Evolutionary conservation across 2,113 vertebrate species (phyloP), one percentile per base, ranked within the genome.

Genomic region (Motacilla tschutschensis): DNA sequence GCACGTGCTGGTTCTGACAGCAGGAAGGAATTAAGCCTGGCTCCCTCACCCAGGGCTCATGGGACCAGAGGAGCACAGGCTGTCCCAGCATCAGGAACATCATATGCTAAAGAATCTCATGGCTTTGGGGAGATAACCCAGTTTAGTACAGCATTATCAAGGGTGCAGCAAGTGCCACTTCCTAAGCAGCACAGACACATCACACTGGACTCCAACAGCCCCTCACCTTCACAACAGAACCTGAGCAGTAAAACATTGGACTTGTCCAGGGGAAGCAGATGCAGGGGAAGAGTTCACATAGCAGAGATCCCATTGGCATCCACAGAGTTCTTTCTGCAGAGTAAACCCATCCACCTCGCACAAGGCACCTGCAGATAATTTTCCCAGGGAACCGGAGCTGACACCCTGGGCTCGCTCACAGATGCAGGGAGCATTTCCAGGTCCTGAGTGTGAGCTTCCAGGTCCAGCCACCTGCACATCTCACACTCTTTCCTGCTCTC

Each of bases 61-160:
- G 0, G 38, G 18, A 47, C 44, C 1, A 1, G 44, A 53, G 35
- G 4, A 58, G 9, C 1, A 0, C 38, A 50, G 51, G 54, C 71
- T 79, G 12, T 9, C 63, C 31, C 54, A 48, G 33, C 79, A 71
- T 3, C 33, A 48, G 65, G n/a, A 59, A 16, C 31, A 62, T 16
- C 63, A n/a, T 0, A 10, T 15, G 29, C 43, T 50, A 43, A 54
- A 72, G 13, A 33, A 58, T 22, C 41, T 24, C 17, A 10, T 4
- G 18, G 29, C 4, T 22, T 38, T 21, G 11, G 2, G 33, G 16
- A 43, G n/a, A 31, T 46, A 79, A 38, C 19, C 25, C 26, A 29
- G 66, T 25, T 87, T 46, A 69, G 58, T 1, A n/a, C 3, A 50
- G 81, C 21, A 5, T 47, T 41, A 57, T 4, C 65, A 12, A 21